Evolutionary conservation across 2,113 vertebrate species (phyloP).

Genomic region (Dascyllus trimaculatus): DNA sequence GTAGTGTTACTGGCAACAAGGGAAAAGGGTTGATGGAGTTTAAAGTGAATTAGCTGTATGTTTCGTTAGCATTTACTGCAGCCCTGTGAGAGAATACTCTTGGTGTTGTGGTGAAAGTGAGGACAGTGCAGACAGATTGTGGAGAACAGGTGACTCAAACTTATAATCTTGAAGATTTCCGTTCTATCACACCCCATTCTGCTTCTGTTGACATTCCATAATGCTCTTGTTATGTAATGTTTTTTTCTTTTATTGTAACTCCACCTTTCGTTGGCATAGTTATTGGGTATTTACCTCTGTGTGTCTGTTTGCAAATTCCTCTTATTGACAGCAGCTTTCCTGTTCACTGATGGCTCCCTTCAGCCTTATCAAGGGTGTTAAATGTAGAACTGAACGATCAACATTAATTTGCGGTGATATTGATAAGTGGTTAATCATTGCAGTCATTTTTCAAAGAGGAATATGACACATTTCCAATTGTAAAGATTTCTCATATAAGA

Average conservation of each 20-base stretch:
- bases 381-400: not conserved
- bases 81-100: conserved; percentile 41
- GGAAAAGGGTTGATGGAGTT: conserved; percentile 72
- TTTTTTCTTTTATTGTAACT: too few relatives aligned
- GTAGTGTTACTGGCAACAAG: conserved; percentile 58
- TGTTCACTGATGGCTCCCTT: not conserved
- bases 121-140: conserved; percentile 12
- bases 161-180: not conserved
- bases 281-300: not conserved
- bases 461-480: not conserved
- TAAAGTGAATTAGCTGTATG: conserved; percentile 77
- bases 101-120: conserved; percentile 45
- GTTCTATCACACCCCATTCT: not conserved
- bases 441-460: not conserved
- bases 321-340: not conserved
- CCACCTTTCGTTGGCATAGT: not conserved
- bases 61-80: conserved; percentile 65
- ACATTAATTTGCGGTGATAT: not conserved
- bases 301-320: not conserved
- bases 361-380: not conserved
- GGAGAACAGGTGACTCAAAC: not conserved
- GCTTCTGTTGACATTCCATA: too few relatives aligned
- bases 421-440: not conserved
- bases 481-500: too few relatives aligned
- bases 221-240: too few relatives aligned